phyloP scores from a whole-genome alignment of 1,140 invertebrate species.

The Temnothorax curvispinosus region DNA sequence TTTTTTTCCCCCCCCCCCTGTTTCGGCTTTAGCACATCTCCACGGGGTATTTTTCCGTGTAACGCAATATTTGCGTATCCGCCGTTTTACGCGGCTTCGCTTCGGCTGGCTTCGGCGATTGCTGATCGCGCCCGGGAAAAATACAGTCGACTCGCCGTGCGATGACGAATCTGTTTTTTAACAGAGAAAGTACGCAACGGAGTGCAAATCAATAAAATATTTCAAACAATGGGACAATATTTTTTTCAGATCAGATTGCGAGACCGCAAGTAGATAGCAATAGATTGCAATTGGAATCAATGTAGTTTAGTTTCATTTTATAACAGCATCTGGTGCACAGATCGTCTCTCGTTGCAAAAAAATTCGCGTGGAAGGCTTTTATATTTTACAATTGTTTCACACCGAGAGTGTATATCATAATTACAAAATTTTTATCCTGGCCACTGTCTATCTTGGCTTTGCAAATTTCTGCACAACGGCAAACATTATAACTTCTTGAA shows the following conservation, averaged over 20 bases:
- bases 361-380: not conserved
- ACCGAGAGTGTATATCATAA: not conserved
- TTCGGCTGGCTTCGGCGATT: slow-evolving; percentile 28
- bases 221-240: not conserved
- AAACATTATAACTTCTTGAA: slow-evolving; percentile 17
- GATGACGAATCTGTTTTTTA: slow-evolving; percentile 26
- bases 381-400: not conserved
- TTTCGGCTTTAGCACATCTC: slow-evolving; percentile 45
- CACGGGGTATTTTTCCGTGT: slow-evolving; percentile 51
- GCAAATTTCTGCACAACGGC: not conserved
- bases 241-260: not conserved
- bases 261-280: not conserved
- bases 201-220: slow-evolving; percentile 9
- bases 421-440: not conserved
- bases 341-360: not conserved
- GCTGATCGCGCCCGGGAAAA: slow-evolving; percentile 28
- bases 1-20: slow-evolving; percentile 13
- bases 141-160: slow-evolving; percentile 4
- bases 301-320: not conserved
- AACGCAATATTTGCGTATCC: slow-evolving; percentile 58
- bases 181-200: not conserved
- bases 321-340: not conserved
- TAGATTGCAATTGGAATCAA: not conserved
- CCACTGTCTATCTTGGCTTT: not conserved
- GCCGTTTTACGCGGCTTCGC: slow-evolving; percentile 44